Evolutionary conservation across 2,113 vertebrate genomes (phyloP).

Genomic region (Serilophus lunatus): DNA sequence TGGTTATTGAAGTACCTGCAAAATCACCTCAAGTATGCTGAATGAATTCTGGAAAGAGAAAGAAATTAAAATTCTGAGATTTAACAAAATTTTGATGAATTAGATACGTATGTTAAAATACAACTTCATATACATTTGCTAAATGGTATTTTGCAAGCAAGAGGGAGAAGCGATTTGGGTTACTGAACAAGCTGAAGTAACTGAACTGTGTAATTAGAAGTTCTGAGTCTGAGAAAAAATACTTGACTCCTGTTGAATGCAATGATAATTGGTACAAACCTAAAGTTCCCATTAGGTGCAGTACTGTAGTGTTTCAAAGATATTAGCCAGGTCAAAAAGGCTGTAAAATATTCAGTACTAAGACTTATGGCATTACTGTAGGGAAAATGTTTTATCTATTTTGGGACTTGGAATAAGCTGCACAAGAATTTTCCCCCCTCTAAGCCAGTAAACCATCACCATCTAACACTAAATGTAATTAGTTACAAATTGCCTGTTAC

Average conservation of each 20-base stretch:
- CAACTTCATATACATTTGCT: background rate
- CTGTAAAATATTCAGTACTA: background rate
- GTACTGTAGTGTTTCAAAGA: background rate
- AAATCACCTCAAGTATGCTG: background rate
- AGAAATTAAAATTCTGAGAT: background rate
- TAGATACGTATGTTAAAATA: background rate
- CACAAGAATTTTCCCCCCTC: background rate
- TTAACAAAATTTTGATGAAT: background rate
- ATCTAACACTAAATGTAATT: constrained; percentile 62
- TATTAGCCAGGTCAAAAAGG: background rate
- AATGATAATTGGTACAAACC: background rate
- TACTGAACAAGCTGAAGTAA: background rate
- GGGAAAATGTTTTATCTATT: constrained; percentile 14
- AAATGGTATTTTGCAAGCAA: background rate
- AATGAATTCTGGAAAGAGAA: background rate
- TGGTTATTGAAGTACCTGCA: background rate
- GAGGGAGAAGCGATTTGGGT: background rate
- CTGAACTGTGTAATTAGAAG: background rate
- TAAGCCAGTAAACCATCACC: constrained; percentile 26
- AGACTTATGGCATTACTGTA: background rate
- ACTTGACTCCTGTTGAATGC: background rate
- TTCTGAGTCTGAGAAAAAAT: background rate
- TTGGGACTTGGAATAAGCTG: background rate
- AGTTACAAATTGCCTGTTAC: constrained; percentile 68
- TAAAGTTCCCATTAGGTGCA: background rate